Evolutionary conservation across 1,140 invertebrate species (phyloP), one percentile per base, ranked within the genome.

Genomic region (Bicyclus anynana): DNA sequence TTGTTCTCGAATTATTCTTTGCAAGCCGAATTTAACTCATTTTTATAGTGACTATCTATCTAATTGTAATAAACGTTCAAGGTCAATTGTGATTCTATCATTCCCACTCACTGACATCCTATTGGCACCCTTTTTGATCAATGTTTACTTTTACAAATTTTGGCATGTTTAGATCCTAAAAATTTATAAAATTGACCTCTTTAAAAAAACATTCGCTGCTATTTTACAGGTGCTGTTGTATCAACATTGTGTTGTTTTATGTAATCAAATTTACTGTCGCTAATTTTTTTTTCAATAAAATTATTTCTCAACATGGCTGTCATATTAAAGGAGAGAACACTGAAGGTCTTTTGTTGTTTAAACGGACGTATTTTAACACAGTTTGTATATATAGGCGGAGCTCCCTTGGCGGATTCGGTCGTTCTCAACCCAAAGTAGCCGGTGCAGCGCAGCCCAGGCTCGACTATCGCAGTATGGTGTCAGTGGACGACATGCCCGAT

Each of bases 401-500:
- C 29, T 95, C 95, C 16, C 92, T 96, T 52, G 95, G 94, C 59
- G 94, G 94, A 5, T 94, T 94, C 71, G 94, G 94, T 68, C 91
- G 92, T 56, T 92, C 93, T 20, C 90, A 90, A 57, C 85, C 90
- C 33, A 90, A 91, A 60, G 90, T 90, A 44, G 90, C 91, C 59
- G 89, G 90, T 48, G 85, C 91, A 2, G 80, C 89, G 44, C 91
- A 91, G 35, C 94, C 95, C 7, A 93, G 94, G 74, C 89, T 97
- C 50, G 95, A 97, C 80, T 97, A 97, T 72, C 92, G 95, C 67
- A 97, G 95, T 77, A 96, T 97, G 93, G 96, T 98, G 48, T 96
- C 95, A 18, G 94, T 97, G 54, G 97, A 98, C 63, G 97, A 98
- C 76, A 97, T 96, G 93, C 96, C 97, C 5, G 96, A 97, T 84